Evolutionary conservation across 2,113 vertebrate genomes (phyloP).

Genomic region (Pseudopipra pipra): DNA sequence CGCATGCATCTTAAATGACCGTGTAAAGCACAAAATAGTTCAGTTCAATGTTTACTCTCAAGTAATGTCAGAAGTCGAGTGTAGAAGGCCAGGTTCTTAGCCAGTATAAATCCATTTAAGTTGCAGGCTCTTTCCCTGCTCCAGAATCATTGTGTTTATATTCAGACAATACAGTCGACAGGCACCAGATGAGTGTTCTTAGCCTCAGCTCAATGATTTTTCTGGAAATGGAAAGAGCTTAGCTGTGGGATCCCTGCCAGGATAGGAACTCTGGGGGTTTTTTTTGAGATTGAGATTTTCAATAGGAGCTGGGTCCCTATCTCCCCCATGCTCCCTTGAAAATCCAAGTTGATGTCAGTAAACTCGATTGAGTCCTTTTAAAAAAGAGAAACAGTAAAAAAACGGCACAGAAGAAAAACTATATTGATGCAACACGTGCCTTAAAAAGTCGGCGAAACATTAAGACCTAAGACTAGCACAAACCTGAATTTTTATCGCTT

Average conservation of each 20-base stretch:
- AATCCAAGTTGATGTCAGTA: not conserved
- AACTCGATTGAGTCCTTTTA: constrained; percentile 38
- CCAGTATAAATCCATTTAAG: constrained; percentile 50
- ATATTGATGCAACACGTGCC: constrained; percentile 13
- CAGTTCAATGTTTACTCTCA: constrained; percentile 63
- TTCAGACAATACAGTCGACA: constrained; percentile 65
- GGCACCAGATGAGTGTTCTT: constrained; percentile 71
- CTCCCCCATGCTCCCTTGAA: not conserved
- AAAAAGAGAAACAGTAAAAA: constrained; percentile 33
- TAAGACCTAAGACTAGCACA: constrained; percentile 49
- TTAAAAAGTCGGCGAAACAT: not conserved
- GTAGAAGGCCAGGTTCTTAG: constrained; percentile 52
- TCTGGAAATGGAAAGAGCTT: constrained; percentile 65
- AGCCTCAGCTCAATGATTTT: constrained; percentile 72
- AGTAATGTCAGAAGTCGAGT: constrained; percentile 63
- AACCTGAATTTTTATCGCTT: constrained; percentile 45
- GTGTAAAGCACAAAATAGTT: not conserved
- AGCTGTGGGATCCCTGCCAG: constrained; percentile 61
- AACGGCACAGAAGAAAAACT: not conserved
- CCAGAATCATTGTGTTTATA: constrained; percentile 64
- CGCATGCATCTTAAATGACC: not conserved
- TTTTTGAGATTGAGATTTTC: constrained; percentile 17
- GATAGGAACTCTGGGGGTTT: constrained; percentile 24
- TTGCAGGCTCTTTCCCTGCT: not conserved
- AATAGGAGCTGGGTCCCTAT: not conserved